A percentile compares a stretch with the other conserved stretches of the same genome.
Evolutionary conservation across 2,113 vertebrate genomes (phyloP).

Genomic region (Sinocyclocheilus anophthalmus): DNA sequence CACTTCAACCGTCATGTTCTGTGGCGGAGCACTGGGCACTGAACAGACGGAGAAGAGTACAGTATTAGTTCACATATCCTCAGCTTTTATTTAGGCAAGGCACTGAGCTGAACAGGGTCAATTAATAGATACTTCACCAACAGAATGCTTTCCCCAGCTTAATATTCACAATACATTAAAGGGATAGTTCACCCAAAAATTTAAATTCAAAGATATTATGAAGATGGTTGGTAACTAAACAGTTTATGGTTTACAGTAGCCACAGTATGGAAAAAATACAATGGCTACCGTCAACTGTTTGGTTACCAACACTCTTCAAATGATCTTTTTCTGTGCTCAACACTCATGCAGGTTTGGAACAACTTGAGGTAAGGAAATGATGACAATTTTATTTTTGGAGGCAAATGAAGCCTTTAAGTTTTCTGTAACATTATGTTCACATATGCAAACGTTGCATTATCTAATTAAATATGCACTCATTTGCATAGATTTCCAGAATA

Average conservation of each 20-base stretch:
- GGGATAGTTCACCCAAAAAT: no score
- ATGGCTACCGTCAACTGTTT: not conserved
- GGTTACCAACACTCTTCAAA: not conserved
- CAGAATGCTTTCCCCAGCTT: no score
- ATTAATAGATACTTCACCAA: no score
- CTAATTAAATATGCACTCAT: not conserved
- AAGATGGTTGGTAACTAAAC: no score
- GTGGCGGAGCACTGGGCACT: conserved; percentile 93
- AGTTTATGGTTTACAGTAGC: not conserved
- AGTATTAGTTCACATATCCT: not conserved
- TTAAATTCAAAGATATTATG: no score
- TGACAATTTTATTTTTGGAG: not conserved
- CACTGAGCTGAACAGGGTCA: no score
- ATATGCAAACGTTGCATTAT: not conserved
- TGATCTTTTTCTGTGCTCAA: not conserved
- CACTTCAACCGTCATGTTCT: conserved; percentile 93
- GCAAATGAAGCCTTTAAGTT: not conserved
- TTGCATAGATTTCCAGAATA: not conserved
- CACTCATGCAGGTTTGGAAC: no score
- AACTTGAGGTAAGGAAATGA: not conserved
- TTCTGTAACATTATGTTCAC: not conserved
- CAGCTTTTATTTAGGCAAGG: no score
- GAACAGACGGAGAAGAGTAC: conserved; percentile 50
- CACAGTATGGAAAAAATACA: not conserved
- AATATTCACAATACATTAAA: no score